Conservation (phyloP, 2,888 invertebrate species). For the Chymomyza caudatula region DNA sequence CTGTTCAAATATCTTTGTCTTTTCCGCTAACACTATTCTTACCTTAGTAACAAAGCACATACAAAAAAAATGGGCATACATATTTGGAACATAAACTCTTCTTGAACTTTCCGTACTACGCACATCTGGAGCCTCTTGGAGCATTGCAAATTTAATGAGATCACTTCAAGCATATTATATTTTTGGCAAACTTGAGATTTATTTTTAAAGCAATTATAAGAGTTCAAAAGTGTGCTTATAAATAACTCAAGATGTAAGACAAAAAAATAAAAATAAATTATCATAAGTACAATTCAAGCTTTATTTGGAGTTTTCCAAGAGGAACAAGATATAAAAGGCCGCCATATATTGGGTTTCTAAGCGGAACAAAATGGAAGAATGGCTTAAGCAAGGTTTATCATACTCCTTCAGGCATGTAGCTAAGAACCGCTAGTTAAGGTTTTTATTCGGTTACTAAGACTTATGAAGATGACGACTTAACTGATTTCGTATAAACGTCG, state of each 20-base stretch:
- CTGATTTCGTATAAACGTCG: no score
- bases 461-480: no score
- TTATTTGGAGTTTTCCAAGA: not conserved
- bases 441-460: no score
- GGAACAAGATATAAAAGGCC: not conserved
- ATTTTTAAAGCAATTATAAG: slow-evolving; percentile 33
- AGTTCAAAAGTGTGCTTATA: slow-evolving; percentile 17
- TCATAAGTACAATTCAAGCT: not conserved
- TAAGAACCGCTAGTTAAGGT: no score
- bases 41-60: not conserved
- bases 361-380: not conserved
- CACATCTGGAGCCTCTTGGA: not conserved
- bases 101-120: not conserved
- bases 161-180: slow-evolving; percentile 13
- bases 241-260: not conserved
- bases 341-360: not conserved
- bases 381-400: not conserved
- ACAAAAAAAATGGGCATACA: no score
- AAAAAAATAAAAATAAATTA: not conserved
- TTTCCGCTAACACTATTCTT: not conserved
- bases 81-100: no score
- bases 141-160: not conserved
- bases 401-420: no score
- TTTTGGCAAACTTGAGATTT: slow-evolving; percentile 33
- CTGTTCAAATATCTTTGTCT: not conserved